Percentiles rank a stretch among this genome's conserved stretches.
phyloP scores from a whole-genome alignment of 92 coral and sea anemone species.

The Epizoanthus fatuus region DNA sequence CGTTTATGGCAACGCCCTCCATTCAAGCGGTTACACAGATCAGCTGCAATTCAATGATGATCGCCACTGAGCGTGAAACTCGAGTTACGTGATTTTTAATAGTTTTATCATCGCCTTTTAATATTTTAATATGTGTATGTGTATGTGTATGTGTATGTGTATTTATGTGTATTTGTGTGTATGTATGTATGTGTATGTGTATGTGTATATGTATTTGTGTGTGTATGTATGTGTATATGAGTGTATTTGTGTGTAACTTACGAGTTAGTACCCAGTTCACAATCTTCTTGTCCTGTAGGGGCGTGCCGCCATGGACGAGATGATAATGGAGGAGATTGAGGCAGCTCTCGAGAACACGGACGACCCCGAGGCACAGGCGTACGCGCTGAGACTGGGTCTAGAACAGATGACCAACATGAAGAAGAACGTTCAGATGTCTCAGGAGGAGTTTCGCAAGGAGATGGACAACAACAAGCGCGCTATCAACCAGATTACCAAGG shows the following conservation, averaged over 20 bases:
- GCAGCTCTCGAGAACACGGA: constrained; percentile 94
- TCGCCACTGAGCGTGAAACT: no score
- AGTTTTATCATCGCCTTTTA: no score
- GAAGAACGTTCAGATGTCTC: constrained; percentile 71
- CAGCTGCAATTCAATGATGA: no score
- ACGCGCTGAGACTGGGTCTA: constrained; percentile 91
- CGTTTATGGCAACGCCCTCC: no score
- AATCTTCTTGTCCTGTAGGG: constrained; percentile 6
- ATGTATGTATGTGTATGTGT: no score
- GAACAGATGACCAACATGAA: constrained; percentile 94
- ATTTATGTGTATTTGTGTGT: no score
- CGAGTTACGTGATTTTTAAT: no score
- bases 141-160: no score
- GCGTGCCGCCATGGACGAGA: constrained; percentile 92
- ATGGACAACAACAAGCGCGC: constrained; percentile 87
- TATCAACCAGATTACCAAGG: constrained; percentile 83
- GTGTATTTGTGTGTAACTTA: background rate
- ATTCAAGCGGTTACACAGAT: no score
- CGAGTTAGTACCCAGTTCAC: background rate
- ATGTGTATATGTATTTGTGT: background rate
- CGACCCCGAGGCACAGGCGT: constrained; percentile 89
- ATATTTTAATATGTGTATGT: no score
- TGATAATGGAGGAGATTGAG: constrained; percentile 92
- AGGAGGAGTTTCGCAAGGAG: constrained; percentile 89
- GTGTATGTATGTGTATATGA: no score